Evolutionary conservation across 2,888 invertebrate genomes (phyloP).

Genomic region (Iselma pallidipennis): DNA sequence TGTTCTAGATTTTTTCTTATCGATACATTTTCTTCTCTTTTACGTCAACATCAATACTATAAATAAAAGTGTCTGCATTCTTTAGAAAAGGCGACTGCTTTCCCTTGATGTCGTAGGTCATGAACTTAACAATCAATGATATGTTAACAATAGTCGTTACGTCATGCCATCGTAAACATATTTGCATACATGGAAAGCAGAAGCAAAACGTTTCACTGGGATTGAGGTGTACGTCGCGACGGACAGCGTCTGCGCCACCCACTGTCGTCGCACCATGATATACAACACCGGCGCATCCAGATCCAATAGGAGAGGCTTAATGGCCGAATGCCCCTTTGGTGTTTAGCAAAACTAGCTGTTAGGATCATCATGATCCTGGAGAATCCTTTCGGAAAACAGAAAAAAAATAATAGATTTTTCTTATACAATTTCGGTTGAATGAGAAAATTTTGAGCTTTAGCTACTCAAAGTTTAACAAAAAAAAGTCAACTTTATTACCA

Average conservation of each 20-base stretch:
- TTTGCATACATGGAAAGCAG: constrained; percentile 49
- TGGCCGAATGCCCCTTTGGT: constrained; percentile 45
- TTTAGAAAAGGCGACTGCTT: constrained; percentile 42
- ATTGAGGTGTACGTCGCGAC: constrained; percentile 14
- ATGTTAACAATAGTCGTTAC: constrained; percentile 56
- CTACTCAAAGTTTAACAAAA: too few relatives aligned
- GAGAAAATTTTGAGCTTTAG: too few relatives aligned
- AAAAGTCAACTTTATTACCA: too few relatives aligned
- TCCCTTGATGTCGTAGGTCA: constrained; percentile 57
- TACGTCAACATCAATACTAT: neutral
- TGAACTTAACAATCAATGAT: constrained; percentile 56
- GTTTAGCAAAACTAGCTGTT: constrained; percentile 24
- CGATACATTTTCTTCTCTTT: too few relatives aligned
- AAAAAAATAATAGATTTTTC: too few relatives aligned
- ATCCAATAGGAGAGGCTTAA: constrained; percentile 48
- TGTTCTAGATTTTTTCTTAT: too few relatives aligned
- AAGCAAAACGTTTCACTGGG: constrained; percentile 21
- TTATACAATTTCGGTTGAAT: too few relatives aligned
- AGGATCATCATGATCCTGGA: neutral
- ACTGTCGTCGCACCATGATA: constrained; percentile 17
- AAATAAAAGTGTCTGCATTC: constrained; percentile 36
- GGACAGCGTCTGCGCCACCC: constrained; percentile 21
- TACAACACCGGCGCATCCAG: constrained; percentile 42
- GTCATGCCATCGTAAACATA: constrained; percentile 54
- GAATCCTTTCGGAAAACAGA: too few relatives aligned